These are phyloP conservation scores for Camptogramma bilineatum DNA, from an alignment of 2,888 invertebrate species.

Conservation along the genomic window DNA sequence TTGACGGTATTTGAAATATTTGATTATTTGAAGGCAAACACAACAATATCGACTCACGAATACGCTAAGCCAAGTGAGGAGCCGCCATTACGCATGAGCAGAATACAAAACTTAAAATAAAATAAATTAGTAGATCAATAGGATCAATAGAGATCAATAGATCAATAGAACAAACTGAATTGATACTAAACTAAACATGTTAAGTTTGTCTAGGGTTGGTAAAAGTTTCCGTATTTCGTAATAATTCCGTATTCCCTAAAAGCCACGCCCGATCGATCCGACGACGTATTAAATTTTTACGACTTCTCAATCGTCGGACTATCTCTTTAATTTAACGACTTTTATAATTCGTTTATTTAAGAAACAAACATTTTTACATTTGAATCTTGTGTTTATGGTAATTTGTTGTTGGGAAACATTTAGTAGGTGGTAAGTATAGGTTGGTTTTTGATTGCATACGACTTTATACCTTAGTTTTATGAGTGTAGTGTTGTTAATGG, in stretches of 20 bases:
- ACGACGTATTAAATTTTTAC: slow-evolving; percentile 30
- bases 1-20: no score
- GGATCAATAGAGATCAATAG: no score
- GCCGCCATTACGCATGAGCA: no score
- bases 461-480: slow-evolving; percentile 7
- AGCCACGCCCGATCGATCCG: slow-evolving; percentile 1
- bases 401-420: slow-evolving; percentile 27
- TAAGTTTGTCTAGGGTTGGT: not conserved
- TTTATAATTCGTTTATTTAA: slow-evolving; percentile 39
- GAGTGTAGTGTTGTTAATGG: not conserved
- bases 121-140: no score
- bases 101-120: no score
- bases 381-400: slow-evolving; percentile 41
- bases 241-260: slow-evolving; percentile 13
- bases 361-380: slow-evolving; percentile 41
- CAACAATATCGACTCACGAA: no score
- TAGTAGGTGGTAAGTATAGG: slow-evolving; percentile 25
- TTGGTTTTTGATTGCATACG: not conserved
- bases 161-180: no score
- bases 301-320: slow-evolving; percentile 20
- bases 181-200: no score
- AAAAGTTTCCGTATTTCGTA: slow-evolving; percentile 2
- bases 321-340: slow-evolving; percentile 27
- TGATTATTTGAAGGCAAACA: no score
- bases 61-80: no score